Percentiles rank a stretch among this genome's conserved stretches.
These are phyloP conservation scores for Pinna nobilis DNA, from an alignment of 1,140 invertebrate genomes.

Conservation along the genomic window DNA sequence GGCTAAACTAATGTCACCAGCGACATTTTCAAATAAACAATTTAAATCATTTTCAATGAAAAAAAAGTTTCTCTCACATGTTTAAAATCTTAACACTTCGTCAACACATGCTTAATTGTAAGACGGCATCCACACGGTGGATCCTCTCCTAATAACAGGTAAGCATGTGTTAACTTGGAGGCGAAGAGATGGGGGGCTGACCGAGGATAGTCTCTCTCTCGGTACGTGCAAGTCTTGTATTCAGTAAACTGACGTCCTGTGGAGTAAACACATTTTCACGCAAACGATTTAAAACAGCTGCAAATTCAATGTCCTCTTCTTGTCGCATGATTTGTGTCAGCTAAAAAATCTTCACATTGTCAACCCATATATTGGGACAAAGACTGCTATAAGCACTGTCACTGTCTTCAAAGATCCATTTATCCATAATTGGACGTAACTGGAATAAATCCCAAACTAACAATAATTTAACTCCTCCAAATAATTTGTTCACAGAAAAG, in stretches of 20 bases:
- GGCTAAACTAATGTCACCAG: background rate
- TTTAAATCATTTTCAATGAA: too few relatives aligned
- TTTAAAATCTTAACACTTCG: too few relatives aligned
- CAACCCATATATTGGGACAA: slow-evolving; percentile 36
- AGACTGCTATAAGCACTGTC: slow-evolving; percentile 24
- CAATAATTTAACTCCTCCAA: slow-evolving; percentile 15
- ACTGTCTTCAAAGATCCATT: slow-evolving; percentile 26
- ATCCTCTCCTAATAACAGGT: too few relatives aligned
- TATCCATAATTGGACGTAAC: slow-evolving; percentile 9
- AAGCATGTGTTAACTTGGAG: too few relatives aligned
- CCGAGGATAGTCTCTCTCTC: too few relatives aligned
- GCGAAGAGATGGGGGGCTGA: too few relatives aligned
- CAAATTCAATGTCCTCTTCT: slow-evolving; percentile 43
- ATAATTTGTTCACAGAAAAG: background rate
- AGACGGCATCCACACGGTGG: too few relatives aligned
- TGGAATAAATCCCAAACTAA: slow-evolving; percentile 19
- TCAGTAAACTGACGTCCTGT: slow-evolving; percentile 10
- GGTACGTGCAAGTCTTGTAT: too few relatives aligned
- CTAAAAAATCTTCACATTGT: slow-evolving; percentile 36
- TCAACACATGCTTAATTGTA: too few relatives aligned
- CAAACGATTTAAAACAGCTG: slow-evolving; percentile 39
- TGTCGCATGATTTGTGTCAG: slow-evolving; percentile 46
- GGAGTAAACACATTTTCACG: slow-evolving; percentile 37
- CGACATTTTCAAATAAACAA: too few relatives aligned
- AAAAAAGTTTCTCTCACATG: too few relatives aligned